Base-by-base conservation (phyloP, 2,113 vertebrate species). In the Motacilla alba region DNA sequence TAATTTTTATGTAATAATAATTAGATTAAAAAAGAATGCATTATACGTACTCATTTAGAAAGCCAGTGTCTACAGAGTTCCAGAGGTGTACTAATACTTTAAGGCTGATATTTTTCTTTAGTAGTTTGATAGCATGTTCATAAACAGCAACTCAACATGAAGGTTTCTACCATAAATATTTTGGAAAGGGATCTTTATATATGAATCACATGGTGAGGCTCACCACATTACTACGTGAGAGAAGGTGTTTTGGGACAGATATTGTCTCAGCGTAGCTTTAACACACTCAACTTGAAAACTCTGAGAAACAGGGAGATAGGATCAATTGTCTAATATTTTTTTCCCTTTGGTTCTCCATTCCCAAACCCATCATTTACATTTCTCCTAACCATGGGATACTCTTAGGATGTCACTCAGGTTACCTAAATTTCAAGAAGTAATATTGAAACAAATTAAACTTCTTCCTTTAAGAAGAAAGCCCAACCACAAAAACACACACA, bases 161-260 rank as follows among this genome's bases (percentile, higher is more conserved):
- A 35, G 31, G 39, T 52, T 93, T 76, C 31, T 82, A 60, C 39
- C 31, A 63, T 12, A 87, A 75, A 63, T n/a, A 90, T 26, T 78
- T 55, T 59, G 46, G 41, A 64, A 93, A 63, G 47, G 8, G 27
- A 76, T 33, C 27, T 50, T 59, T 37, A 53, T 3, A 13, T 7
- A 50, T 18, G 23, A 70, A 72, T 47, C 50, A 58, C 11, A 12
- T 1, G 31, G 55, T 35, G 50, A 67, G 2, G 44, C 6, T 78
- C 47, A 78, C 18, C 30, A 24, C 46, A 18, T 28, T 28, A 24
- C 31, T 31, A 23, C 0, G 0, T 19, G 58, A 83, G 22, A 74
- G 20, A 67, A 58, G 1, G 7, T 30, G 33, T 39, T 59, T 33
- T 10, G 19, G 55, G 49, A 81, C 39, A 94, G 60, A 69, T 19